Conservation (phyloP, 2,797 vertebrate species). For the Rhinatrema bivittatum region DNA sequence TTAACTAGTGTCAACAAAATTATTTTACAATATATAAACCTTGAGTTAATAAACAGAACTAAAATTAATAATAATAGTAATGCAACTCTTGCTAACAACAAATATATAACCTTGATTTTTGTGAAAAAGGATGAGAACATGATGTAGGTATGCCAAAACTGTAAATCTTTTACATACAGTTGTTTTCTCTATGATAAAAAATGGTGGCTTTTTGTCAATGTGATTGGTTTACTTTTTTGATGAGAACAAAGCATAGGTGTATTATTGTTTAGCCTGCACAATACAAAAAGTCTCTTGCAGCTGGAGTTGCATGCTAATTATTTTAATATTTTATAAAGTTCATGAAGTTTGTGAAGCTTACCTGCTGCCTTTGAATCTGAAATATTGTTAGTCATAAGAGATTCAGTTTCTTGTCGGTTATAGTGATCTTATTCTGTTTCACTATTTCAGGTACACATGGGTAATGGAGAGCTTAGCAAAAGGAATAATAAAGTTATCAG, state of each 20-base stretch:
- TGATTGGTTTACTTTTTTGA: conserved; percentile 99
- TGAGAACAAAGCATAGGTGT: conserved; percentile 66
- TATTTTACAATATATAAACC: conserved; percentile 75
- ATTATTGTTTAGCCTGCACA: conserved; percentile 55
- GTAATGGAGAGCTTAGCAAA: conserved; percentile 35
- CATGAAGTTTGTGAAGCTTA: conserved; percentile 36
- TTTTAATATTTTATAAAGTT: conserved; percentile 39
- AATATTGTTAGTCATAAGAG: conserved; percentile 24
- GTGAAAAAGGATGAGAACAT: conserved; percentile 51
- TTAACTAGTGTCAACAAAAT: conserved; percentile 85
- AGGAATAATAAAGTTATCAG: conserved; percentile 31
- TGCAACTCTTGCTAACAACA: conserved; percentile 79
- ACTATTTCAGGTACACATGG: conserved; percentile 48
- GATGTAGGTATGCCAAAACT: conserved; percentile 66
- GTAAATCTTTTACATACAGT: conserved; percentile 61
- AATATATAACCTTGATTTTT: conserved; percentile 73
- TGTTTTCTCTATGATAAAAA: conserved; percentile 58
- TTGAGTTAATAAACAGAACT: conserved; percentile 83
- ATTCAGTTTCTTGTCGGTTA: conserved; percentile 21
- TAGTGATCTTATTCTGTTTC: conserved; percentile 57
- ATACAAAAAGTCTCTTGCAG: conserved; percentile 47
- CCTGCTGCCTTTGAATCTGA: conserved; percentile 41
- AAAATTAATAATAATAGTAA: conserved; percentile 86
- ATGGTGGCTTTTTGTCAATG: conserved; percentile 71
- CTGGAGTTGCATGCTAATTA: conserved; percentile 73